Evolutionary conservation across 2,797 vertebrate genomes (phyloP), one percentile per base, ranked within the genome.

Genomic region (Microctenopoma steveboyesi): DNA sequence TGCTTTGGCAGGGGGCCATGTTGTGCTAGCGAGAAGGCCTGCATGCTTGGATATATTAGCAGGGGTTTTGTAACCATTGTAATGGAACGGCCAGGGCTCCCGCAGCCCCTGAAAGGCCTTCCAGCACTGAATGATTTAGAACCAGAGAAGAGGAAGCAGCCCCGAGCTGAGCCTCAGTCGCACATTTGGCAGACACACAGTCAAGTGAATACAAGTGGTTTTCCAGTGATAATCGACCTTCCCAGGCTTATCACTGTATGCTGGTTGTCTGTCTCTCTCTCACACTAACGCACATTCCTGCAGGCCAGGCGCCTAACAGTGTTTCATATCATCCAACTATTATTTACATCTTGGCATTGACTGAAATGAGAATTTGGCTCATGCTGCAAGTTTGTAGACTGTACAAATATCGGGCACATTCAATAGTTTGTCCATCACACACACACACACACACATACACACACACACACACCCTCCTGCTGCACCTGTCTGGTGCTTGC

Each of bases 1-100:
- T 30, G 49, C 76, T 72, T 78, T 93, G 90, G 87, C 89, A 82
- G 70, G 73, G 80, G 67, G 85, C 91, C 90, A 91, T 88, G 86
- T 88, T 88, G 83, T 88, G 86, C 79, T 86, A 89, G 86, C 70
- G 82, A 83, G 86, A 84, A 82, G 79, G 75, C 79, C 85, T 70
- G 88, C 88, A 83, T 86, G 84, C 91, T 89, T 81, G 82, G 86
- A 80, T 90, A 85, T 91, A 88, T 89, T 90, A 88, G 87, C 85
- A 74, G 81, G 78, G 83, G 84, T 89, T 91, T 89, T 84, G 89
- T 88, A 85, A 78, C 84, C 75, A 84, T 88, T 92, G 84, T 88
- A 81, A 85, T 87, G 78, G 78, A 87, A 82, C 52, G 42, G 63
- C 75, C 46, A 33, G 40, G 72, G 67, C 78, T 83, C 79, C 76